A percentile compares a stretch with the other conserved stretches of the same genome.
These are phyloP conservation scores for Uropsilus gracilis DNA, from an alignment of 2,113 vertebrate genomes.

Conservation along the genomic window DNA sequence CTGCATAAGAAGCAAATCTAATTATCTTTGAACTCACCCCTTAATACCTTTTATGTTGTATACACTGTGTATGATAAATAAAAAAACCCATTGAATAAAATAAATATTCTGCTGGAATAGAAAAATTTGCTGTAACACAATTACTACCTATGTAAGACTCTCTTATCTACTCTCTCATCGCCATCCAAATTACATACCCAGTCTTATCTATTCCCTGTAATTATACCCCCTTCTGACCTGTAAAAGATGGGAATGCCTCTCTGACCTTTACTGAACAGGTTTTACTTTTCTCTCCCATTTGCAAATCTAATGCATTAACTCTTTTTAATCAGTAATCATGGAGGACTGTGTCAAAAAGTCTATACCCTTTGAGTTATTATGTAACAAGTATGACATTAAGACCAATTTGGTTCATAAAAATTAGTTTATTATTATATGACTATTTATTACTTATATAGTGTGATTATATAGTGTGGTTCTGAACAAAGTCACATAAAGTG, in stretches of 20 bases:
- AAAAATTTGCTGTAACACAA: constrained; percentile 50
- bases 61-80: constrained; percentile 7
- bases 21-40: not conserved
- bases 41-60: not conserved
- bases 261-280: constrained; percentile 77
- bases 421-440: constrained; percentile 72
- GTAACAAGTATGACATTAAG: constrained; percentile 60
- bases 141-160: constrained; percentile 53
- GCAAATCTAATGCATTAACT: constrained; percentile 59
- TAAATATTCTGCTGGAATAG: not conserved
- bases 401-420: constrained; percentile 69
- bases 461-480: constrained; percentile 68
- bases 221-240: constrained; percentile 74
- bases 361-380: constrained; percentile 65
- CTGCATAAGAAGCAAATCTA: not conserved
- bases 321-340: constrained; percentile 35
- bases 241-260: constrained; percentile 71
- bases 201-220: constrained; percentile 78
- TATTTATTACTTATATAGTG: constrained; percentile 76
- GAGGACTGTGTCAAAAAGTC: constrained; percentile 64
- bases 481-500: constrained; percentile 70
- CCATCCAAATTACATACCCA: constrained; percentile 72
- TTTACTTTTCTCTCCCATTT: constrained; percentile 70
- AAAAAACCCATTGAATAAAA: constrained; percentile 34
- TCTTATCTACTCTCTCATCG: constrained; percentile 73